Conservation (phyloP, 2,888 invertebrate species). For the Thalpophila matura region DNA sequence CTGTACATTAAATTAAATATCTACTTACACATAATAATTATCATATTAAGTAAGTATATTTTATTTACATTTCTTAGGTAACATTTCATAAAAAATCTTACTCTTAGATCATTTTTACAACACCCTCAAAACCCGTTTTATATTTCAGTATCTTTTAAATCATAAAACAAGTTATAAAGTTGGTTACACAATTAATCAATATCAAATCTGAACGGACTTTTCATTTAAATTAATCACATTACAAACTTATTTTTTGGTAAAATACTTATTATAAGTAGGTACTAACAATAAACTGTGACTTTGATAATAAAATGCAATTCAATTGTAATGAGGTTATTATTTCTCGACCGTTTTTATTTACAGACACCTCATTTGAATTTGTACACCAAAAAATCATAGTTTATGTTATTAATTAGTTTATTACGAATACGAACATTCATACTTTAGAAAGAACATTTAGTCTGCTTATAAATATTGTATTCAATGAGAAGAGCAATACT, state of each 20-base stretch:
- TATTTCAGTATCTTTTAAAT: constrained; percentile 14
- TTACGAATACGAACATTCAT: too few species aligned
- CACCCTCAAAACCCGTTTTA: constrained; percentile 1
- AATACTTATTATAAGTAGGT: constrained; percentile 19
- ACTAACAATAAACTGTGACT: constrained; percentile 18
- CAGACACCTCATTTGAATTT: too few species aligned
- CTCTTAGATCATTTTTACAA: constrained; percentile 4
- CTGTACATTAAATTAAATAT: constrained; percentile 40
- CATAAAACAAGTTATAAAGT: constrained; percentile 26
- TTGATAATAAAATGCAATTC: constrained; percentile 5
- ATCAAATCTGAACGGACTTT: constrained; percentile 17
- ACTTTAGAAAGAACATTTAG: too few species aligned
- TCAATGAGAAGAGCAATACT: too few species aligned
- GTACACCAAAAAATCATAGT: too few species aligned
- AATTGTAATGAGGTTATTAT: too few species aligned
- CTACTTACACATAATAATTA: constrained; percentile 23
- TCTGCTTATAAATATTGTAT: too few species aligned
- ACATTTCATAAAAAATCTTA: constrained; percentile 18
- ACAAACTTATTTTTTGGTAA: constrained; percentile 24
- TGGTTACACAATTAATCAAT: constrained; percentile 28
- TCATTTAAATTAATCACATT: constrained; percentile 7
- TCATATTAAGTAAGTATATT: too few species aligned
- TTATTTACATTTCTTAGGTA: constrained; percentile 35
- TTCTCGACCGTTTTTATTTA: too few species aligned
- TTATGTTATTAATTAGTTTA: too few species aligned